Percentiles rank a stretch among this genome's conserved stretches.
phyloP scores from a whole-genome alignment of 2,888 invertebrate genomes.

The Andrena chrysosceles region DNA sequence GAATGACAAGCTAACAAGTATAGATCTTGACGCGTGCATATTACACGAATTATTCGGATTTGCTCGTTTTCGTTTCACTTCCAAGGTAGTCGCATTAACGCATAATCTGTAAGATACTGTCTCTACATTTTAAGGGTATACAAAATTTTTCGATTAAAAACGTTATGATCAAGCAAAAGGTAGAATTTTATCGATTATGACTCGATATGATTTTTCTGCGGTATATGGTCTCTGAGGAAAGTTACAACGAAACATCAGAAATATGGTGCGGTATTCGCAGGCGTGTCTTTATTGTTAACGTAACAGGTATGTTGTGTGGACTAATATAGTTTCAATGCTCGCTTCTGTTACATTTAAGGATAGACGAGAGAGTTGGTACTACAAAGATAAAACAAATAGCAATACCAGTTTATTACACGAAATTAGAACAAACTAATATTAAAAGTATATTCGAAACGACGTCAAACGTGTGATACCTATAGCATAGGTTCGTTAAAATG shows the following conservation, averaged over 20 bases:
- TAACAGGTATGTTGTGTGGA: conserved; percentile 44
- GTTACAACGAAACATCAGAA: conserved; percentile 67
- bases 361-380: conserved; percentile 28
- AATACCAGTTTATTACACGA: conserved; percentile 46
- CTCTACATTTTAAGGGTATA: conserved; percentile 41
- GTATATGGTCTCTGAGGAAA: conserved; percentile 63
- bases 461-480: conserved; percentile 41
- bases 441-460: conserved; percentile 45
- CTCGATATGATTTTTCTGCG: conserved; percentile 65
- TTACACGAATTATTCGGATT: conserved; percentile 54
- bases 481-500: conserved; percentile 19
- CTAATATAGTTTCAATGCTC: conserved; percentile 37
- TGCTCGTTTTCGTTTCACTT: conserved; percentile 54
- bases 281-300: conserved; percentile 65
- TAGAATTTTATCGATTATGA: conserved; percentile 67
- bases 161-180: conserved; percentile 39
- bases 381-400: conserved; percentile 18
- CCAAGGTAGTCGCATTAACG: conserved; percentile 37
- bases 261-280: conserved; percentile 70
- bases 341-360: conserved; percentile 44
- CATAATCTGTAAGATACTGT: conserved; percentile 62
- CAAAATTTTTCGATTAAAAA: conserved; percentile 42
- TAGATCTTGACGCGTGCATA: conserved; percentile 68
- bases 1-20: conserved; percentile 66
- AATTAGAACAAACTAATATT: conserved; percentile 44